Conservation (phyloP, 2,797 vertebrate genomes). For the Anomalospiza imberbis region DNA sequence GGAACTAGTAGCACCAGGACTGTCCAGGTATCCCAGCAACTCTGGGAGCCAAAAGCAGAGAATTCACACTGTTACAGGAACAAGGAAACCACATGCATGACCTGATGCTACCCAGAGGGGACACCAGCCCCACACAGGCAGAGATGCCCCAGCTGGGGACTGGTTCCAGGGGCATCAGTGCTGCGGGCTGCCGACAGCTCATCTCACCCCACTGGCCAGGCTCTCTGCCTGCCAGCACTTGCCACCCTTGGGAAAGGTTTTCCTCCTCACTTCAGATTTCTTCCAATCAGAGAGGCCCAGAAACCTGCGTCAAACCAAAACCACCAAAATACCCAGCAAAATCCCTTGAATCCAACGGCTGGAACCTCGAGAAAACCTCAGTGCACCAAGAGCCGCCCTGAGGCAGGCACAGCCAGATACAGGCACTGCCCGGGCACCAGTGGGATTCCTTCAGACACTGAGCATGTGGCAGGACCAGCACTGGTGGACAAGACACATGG, state of each 20-base stretch:
- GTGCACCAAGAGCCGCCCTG: fast-evolving
- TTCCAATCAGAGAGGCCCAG: neutral
- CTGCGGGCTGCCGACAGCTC: neutral
- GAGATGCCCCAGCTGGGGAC: neutral
- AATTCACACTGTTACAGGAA: neutral
- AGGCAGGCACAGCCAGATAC: neutral
- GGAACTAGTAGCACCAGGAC: neutral
- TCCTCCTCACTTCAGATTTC: neutral
- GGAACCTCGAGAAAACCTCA: neutral
- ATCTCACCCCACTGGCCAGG: fast-evolving
- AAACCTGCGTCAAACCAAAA: neutral
- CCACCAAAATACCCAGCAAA: neutral
- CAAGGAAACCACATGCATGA: neutral
- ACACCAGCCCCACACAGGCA: neutral
- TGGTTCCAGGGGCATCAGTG: neutral
- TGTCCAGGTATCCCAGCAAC: fast-evolving
- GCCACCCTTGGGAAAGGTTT: neutral
- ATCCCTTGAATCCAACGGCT: neutral
- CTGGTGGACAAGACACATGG: neutral
- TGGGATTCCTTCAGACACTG: neutral
- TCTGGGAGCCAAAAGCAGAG: neutral
- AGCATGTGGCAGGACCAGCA: neutral
- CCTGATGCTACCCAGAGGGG: neutral
- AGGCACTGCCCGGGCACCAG: fast-evolving
- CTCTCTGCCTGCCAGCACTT: neutral